phyloP scores from a whole-genome alignment of 2,797 vertebrate genomes.

The Rhabdomys pumilio region DNA sequence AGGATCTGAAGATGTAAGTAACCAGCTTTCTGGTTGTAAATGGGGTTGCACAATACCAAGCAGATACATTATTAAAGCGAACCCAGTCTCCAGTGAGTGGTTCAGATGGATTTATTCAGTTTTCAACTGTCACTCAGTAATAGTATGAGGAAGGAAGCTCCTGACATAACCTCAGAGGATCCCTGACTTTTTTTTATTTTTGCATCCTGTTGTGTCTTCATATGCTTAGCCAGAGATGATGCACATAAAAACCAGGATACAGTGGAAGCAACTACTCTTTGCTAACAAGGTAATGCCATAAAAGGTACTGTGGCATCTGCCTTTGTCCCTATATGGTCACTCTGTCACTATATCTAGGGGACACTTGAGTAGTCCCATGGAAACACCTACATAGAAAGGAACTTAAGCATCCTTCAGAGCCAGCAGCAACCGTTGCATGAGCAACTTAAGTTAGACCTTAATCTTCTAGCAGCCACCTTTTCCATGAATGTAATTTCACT shows the following conservation, averaged over 20 bases:
- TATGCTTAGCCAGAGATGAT: neutral
- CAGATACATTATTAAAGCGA: neutral
- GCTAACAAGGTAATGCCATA: neutral
- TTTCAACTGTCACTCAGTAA: neutral
- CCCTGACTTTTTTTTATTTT: neutral
- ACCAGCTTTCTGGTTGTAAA: neutral
- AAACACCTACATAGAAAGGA: neutral
- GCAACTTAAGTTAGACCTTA: neutral
- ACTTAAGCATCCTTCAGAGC: neutral
- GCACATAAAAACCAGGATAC: neutral
- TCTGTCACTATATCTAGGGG: neutral
- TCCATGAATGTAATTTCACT: neutral
- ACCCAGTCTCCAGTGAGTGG: neutral
- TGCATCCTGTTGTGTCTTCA: neutral
- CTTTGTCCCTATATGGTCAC: neutral
- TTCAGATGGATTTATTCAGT: neutral
- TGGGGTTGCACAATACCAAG: neutral
- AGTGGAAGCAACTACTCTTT: neutral
- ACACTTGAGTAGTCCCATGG: too few species aligned
- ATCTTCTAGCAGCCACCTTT: neutral
- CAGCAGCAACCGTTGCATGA: neutral
- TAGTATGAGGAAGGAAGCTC: neutral
- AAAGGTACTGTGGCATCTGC: neutral
- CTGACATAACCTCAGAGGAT: neutral
- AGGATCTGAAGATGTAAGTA: neutral